phyloP scores from a whole-genome alignment of 1,140 invertebrate species.

The Uloborus diversus region DNA sequence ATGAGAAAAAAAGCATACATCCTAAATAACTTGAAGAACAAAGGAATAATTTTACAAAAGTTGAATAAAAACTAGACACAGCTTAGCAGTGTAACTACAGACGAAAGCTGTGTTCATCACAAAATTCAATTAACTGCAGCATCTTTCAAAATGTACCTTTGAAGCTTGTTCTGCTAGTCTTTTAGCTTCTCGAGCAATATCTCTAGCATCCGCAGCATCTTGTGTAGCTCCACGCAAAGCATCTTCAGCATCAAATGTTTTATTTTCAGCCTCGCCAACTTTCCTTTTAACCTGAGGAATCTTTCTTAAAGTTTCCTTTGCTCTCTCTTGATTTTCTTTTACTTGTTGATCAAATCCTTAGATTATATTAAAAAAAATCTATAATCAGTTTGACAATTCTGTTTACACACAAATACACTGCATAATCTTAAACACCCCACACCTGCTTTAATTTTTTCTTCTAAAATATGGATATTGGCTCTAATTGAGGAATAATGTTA shows the following conservation, averaged over 20 bases:
- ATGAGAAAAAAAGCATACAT: slow-evolving; percentile 28
- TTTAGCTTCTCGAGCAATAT: slow-evolving; percentile 81
- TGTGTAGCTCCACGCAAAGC: slow-evolving; percentile 77
- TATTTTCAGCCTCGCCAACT: slow-evolving; percentile 73
- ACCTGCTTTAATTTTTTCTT: too few relatives aligned
- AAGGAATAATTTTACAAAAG: too few relatives aligned
- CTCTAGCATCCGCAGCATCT: slow-evolving; percentile 79
- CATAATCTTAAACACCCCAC: too few relatives aligned
- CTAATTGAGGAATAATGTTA: too few relatives aligned
- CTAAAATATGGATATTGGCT: too few relatives aligned
- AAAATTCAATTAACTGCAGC: slow-evolving; percentile 61
- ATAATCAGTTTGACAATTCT: too few relatives aligned
- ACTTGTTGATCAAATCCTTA: slow-evolving; percentile 90
- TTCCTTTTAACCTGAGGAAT: slow-evolving; percentile 72
- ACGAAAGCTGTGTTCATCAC: too few relatives aligned
- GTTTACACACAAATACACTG: too few relatives aligned
- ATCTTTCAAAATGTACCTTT: slow-evolving; percentile 68
- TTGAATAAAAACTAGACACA: neutral
- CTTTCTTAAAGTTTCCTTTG: slow-evolving; percentile 74
- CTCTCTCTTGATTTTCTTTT: slow-evolving; percentile 77
- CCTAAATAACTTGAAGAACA: too few relatives aligned
- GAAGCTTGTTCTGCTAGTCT: slow-evolving; percentile 76
- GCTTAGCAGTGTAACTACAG: too few relatives aligned
- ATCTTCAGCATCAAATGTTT: slow-evolving; percentile 69
- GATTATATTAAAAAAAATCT: neutral